Conservation (phyloP, 2,888 invertebrate genomes). For the Volucella inflata region DNA sequence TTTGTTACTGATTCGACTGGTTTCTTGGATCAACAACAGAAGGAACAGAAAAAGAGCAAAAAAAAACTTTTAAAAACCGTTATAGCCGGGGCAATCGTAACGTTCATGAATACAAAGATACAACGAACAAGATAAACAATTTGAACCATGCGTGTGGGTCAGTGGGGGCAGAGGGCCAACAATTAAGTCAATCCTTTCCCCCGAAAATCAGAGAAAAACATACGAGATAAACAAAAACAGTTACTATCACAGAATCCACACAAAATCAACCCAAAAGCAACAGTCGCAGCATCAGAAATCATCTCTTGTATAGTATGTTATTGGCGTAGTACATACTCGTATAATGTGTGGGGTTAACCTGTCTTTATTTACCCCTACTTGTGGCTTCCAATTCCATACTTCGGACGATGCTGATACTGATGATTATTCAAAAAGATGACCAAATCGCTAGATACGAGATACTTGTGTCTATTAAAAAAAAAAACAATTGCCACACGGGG, state of each 20-base stretch:
- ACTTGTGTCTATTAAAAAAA: not conserved
- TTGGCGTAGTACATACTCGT: not conserved
- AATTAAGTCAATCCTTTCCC: constrained; percentile 63
- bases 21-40: constrained; percentile 21
- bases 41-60: not conserved
- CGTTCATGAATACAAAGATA: constrained; percentile 13
- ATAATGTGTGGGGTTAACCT: constrained; percentile 58
- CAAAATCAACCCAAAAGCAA: not conserved
- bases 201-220: constrained; percentile 25
- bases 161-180: constrained; percentile 3
- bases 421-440: constrained; percentile 56
- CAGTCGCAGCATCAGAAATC: constrained; percentile 2
- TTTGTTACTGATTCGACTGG: constrained; percentile 41
- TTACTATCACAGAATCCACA: constrained; percentile 59
- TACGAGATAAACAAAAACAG: constrained; percentile 48
- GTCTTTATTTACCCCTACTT: constrained; percentile 27
- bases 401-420: not conserved
- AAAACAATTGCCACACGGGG: not conserved
- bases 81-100: constrained; percentile 34
- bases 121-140: constrained; percentile 8
- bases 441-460: constrained; percentile 27
- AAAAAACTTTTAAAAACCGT: constrained; percentile 28
- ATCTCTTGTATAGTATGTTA: constrained; percentile 21
- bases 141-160: not conserved
- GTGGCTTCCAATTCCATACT: no score